Base-by-base conservation (phyloP, 2,113 vertebrate species). In the Merops nubicus region DNA sequence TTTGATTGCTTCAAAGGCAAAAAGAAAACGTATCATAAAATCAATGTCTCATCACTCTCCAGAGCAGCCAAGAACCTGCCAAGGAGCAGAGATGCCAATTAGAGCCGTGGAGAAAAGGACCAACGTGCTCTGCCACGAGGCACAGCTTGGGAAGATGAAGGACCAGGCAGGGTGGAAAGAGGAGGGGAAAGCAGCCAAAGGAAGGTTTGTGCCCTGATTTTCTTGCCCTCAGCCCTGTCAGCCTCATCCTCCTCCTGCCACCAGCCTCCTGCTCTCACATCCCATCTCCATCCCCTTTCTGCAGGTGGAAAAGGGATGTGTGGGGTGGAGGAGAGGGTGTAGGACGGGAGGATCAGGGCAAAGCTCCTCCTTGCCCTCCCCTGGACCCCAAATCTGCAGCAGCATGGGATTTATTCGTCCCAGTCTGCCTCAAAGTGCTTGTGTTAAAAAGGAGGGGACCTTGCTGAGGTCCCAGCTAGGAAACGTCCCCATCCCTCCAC, bases 191-290 rank as follows among this genome's bases (percentile, higher is more conserved):
- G 7, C 12, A 70, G 43, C 17, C 9, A 28, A 42, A 47, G 21
- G n/a, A 45, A 6, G 3, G 11, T 79, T 57, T 45, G 4, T 51
- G n/a, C 21, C 48, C n/a, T 51, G 2, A 42, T 51, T 91, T 78
- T 56, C 36, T 74, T 36, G 12, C 36, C 33, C 63, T 33, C 54
- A 31, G 50, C 45, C 17, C 12, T 23, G 23, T 9, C 1, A 2
- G 6, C 33, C 18, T 26, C 2, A 0, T n/a, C 5, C 12, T 63
- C 20, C 33, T 63, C 33, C 62, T 31, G 33, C 25, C 0, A 0
- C 54, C 20, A 4, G 20, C 56, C 0, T 3, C 36, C 23, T 9
- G 33, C 17, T 67, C 53, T 33, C 59, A 14, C 6, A 17, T 22
- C 17, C 38, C 36, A 4, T 8, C 48, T 56, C 16, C 36, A 29